Evolutionary conservation across 2,797 vertebrate species (phyloP).

Genomic region (Karalla daura): DNA sequence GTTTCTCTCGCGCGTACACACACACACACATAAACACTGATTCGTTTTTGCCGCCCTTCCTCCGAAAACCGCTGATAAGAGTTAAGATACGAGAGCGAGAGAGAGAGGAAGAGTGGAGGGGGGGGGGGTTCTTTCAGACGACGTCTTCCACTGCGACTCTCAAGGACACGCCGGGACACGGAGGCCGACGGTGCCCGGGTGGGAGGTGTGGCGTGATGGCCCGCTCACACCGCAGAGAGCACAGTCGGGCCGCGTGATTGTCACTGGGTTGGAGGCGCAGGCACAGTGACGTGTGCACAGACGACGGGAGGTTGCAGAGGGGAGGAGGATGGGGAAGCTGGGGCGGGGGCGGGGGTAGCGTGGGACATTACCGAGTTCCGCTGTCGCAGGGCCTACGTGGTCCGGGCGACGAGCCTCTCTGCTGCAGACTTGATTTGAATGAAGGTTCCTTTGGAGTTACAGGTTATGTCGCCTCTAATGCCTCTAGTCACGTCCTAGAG

Average conservation of each 20-base stretch:
- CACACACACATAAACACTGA: slow-evolving; percentile 5
- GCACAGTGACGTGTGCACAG: slow-evolving; percentile 47
- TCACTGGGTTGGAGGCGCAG: slow-evolving; percentile 58
- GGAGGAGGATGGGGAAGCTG: slow-evolving; percentile 17
- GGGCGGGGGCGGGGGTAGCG: too few relatives aligned
- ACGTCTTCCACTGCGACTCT: slow-evolving; percentile 24
- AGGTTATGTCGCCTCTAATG: slow-evolving; percentile 12
- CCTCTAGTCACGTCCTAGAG: slow-evolving; percentile 27
- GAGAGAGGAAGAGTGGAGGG: not conserved
- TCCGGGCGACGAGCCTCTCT: slow-evolving; percentile 8
- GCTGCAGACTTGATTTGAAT: slow-evolving; percentile 34
- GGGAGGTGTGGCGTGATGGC: slow-evolving; percentile 41
- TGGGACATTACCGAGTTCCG: slow-evolving; percentile 25
- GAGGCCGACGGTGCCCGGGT: too few relatives aligned
- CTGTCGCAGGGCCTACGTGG: slow-evolving; percentile 10
- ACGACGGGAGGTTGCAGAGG: slow-evolving; percentile 15
- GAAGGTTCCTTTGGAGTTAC: slow-evolving; percentile 40
- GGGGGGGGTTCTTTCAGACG: not conserved
- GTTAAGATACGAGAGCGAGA: slow-evolving; percentile 17
- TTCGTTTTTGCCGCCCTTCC: slow-evolving; percentile 22
- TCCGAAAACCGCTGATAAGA: slow-evolving; percentile 55
- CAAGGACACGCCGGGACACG: slow-evolving; percentile 28
- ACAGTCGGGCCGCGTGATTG: slow-evolving; percentile 73
- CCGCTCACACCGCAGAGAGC: slow-evolving; percentile 47
- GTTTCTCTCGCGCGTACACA: slow-evolving; percentile 7